These are phyloP conservation scores for Drosophila barbarae DNA, from an alignment of 2,888 invertebrate genomes.

Conservation along the genomic window DNA sequence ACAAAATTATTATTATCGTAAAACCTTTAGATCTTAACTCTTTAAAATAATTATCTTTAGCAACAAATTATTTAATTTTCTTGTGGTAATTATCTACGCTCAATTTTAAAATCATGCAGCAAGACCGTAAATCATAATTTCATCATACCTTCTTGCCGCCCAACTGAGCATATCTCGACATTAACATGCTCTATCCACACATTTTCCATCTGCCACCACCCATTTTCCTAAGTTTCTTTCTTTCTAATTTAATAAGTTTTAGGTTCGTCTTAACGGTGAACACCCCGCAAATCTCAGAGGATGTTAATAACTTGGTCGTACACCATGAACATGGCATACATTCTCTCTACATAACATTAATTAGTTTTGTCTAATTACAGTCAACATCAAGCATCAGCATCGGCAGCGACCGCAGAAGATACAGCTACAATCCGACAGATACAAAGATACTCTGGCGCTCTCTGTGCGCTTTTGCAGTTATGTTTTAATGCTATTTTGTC, in stretches of 20 bases:
- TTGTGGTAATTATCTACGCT: neutral
- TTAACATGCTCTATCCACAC: neutral
- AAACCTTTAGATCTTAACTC: too few species aligned
- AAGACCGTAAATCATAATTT: slow-evolving; percentile 4
- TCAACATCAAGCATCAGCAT: slow-evolving; percentile 20
- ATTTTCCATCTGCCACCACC: neutral
- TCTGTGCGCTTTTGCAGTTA: slow-evolving; percentile 32
- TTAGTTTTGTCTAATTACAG: slow-evolving; percentile 65
- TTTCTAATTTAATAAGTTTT: slow-evolving; percentile 24
- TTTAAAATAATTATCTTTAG: neutral
- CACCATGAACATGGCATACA: slow-evolving; percentile 49
- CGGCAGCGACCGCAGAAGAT: slow-evolving; percentile 13
- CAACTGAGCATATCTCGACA: slow-evolving; percentile 7
- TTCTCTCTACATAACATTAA: slow-evolving; percentile 51
- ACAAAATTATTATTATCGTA: neutral
- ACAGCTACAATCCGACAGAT: slow-evolving; percentile 32
- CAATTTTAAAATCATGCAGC: slow-evolving; percentile 1
- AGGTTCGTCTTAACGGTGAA: slow-evolving; percentile 8
- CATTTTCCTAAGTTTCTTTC: neutral
- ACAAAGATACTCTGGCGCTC: slow-evolving; percentile 23
- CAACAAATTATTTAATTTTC: neutral
- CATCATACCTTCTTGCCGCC: slow-evolving; percentile 7
- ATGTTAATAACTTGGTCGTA: slow-evolving; percentile 35
- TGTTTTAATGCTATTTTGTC: slow-evolving; percentile 51
- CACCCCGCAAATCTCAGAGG: slow-evolving; percentile 20